phyloP scores from a whole-genome alignment of 2,797 vertebrate genomes.

The Sebastes cheni region DNA sequence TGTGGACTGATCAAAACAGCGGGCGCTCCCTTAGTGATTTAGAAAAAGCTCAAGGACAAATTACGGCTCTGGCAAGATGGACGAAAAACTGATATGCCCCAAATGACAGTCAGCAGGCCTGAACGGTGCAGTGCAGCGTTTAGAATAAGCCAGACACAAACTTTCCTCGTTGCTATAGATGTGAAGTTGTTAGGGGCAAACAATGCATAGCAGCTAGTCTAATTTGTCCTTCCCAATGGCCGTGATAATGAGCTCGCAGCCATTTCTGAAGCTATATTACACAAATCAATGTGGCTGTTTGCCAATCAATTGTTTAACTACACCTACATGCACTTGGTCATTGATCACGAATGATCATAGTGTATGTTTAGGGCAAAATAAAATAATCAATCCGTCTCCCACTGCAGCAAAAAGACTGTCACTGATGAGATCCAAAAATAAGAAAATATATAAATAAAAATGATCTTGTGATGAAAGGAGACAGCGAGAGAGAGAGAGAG shows the following conservation, averaged over 20 bases:
- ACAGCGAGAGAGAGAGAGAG: conserved; percentile 11
- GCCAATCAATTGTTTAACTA: conserved; percentile 26
- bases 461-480: conserved; percentile 69
- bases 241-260: conserved; percentile 28
- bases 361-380: neutral
- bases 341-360: conserved; percentile 30
- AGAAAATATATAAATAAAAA: conserved; percentile 73
- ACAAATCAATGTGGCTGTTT: conserved; percentile 41
- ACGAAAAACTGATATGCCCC: neutral
- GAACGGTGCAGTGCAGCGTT: neutral
- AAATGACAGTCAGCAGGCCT: neutral
- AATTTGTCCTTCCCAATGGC: conserved; percentile 20
- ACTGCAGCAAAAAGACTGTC: conserved; percentile 32
- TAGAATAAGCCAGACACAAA: neutral
- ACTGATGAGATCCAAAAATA: conserved; percentile 55
- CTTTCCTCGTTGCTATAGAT: neutral
- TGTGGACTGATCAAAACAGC: conserved; percentile 27
- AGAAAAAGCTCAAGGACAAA: conserved; percentile 35
- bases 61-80: neutral
- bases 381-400: conserved; percentile 11
- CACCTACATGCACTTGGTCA: conserved; percentile 8
- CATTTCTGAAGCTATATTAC: conserved; percentile 26
- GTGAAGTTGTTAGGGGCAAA: conserved; percentile 13
- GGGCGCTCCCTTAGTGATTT: neutral
- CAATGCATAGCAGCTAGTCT: neutral